Conservation (phyloP, 1,140 invertebrate species). For the Caerostris darwini region DNA sequence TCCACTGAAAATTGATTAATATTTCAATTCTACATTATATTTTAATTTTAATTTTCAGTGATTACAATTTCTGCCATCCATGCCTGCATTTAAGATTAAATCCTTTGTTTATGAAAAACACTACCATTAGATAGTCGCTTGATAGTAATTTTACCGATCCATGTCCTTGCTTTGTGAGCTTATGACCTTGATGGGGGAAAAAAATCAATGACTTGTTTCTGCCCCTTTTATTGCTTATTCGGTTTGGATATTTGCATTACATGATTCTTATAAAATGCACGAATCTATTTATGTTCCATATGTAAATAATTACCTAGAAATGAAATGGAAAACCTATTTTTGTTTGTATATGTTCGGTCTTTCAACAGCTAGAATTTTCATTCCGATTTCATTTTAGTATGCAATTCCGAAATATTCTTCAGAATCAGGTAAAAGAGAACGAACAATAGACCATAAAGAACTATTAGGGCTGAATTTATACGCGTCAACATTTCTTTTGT, state of each 20-base stretch:
- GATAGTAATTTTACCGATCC: no score
- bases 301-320: not conserved
- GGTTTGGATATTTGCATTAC: not conserved
- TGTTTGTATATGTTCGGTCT: not conserved
- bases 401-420: conserved; percentile 25
- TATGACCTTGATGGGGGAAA: not conserved
- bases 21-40: no score
- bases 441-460: conserved; percentile 53
- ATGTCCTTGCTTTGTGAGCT: no score
- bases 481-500: conserved; percentile 18
- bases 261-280: not conserved
- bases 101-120: no score
- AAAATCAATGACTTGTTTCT: not conserved
- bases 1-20: no score
- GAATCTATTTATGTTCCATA: not conserved
- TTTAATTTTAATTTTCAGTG: no score
- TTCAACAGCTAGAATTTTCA: not conserved
- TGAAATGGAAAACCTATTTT: not conserved
- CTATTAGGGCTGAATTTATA: conserved; percentile 2
- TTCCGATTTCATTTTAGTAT: conserved; percentile 9
- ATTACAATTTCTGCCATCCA: no score
- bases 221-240: not conserved
- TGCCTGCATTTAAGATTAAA: no score
- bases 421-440: not conserved
- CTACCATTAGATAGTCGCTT: no score